Evolutionary conservation across 1,140 invertebrate species (phyloP).

Genomic region (Babylonia areolata): DNA sequence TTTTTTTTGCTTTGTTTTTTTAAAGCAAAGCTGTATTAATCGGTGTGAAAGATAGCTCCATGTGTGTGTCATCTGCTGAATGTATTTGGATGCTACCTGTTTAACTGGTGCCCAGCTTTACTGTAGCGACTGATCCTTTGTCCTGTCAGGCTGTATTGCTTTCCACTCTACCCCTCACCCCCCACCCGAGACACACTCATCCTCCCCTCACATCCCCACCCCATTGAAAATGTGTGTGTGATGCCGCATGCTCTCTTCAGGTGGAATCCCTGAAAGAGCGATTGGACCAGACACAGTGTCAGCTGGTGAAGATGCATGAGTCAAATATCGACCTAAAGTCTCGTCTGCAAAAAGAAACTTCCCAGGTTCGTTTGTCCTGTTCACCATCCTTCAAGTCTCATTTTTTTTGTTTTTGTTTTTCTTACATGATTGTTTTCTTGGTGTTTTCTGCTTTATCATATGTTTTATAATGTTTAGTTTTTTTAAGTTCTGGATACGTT

Average conservation of each 20-base stretch:
- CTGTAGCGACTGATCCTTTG: neutral
- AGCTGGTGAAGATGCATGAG: conserved; percentile 69
- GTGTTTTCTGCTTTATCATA: too few relatives aligned
- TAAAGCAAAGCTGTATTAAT: too few relatives aligned
- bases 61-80: neutral
- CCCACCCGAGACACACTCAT: neutral
- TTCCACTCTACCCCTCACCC: neutral
- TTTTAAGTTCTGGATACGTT: too few relatives aligned
- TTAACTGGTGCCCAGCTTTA: too few relatives aligned
- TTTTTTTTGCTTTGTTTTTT: too few relatives aligned
- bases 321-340: conserved; percentile 79
- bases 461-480: too few relatives aligned
- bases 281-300: conserved; percentile 79
- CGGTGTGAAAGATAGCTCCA: neutral
- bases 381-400: neutral
- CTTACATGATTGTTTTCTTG: too few relatives aligned
- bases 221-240: neutral
- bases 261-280: conserved; percentile 78
- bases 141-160: neutral
- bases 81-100: neutral
- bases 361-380: conserved; percentile 37
- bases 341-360: conserved; percentile 71
- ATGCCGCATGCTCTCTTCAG: conserved; percentile 60
- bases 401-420: too few relatives aligned
- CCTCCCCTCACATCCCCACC: neutral